Evolutionary conservation across 2,888 invertebrate species (phyloP).

Genomic region (Cepaea hortensis): DNA sequence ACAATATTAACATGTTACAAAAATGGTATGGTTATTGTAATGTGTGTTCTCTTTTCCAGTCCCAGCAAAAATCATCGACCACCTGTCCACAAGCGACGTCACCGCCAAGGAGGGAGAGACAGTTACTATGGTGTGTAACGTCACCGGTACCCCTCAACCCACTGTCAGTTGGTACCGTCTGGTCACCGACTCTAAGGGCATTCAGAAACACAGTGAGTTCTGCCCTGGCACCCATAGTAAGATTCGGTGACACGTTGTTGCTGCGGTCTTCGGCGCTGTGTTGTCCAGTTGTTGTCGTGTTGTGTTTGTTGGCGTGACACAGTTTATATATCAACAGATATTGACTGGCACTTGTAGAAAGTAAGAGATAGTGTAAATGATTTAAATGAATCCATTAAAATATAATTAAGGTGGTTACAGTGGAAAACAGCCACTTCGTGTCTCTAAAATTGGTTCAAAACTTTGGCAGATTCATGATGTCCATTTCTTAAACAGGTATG

Average conservation of each 20-base stretch:
- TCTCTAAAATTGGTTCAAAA: too few relatives aligned
- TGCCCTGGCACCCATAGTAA: constrained; percentile 55
- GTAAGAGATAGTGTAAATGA: too few relatives aligned
- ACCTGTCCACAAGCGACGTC: constrained; percentile 86
- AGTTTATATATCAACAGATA: too few relatives aligned
- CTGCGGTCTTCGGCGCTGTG: neutral
- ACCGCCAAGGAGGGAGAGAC: constrained; percentile 95
- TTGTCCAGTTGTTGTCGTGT: too few relatives aligned
- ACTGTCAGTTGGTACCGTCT: constrained; percentile 89
- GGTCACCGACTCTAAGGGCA: constrained; percentile 55
- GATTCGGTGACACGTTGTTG: constrained; percentile 13
- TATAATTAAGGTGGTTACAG: too few relatives aligned
- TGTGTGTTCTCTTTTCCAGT: constrained; percentile 80
- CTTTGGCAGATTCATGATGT: too few relatives aligned
- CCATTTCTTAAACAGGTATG: too few relatives aligned
- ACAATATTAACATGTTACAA: neutral
- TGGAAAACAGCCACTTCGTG: too few relatives aligned
- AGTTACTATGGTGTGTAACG: constrained; percentile 88
- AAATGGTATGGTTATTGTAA: neutral
- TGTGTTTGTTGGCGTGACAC: too few relatives aligned
- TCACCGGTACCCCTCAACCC: constrained; percentile 88
- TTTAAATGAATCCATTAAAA: too few relatives aligned
- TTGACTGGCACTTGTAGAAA: too few relatives aligned
- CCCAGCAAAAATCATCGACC: constrained; percentile 94
- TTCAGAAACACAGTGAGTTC: constrained; percentile 60